phyloP scores from a whole-genome alignment of 1,140 invertebrate genomes.

The Nasonia vitripennis region DNA sequence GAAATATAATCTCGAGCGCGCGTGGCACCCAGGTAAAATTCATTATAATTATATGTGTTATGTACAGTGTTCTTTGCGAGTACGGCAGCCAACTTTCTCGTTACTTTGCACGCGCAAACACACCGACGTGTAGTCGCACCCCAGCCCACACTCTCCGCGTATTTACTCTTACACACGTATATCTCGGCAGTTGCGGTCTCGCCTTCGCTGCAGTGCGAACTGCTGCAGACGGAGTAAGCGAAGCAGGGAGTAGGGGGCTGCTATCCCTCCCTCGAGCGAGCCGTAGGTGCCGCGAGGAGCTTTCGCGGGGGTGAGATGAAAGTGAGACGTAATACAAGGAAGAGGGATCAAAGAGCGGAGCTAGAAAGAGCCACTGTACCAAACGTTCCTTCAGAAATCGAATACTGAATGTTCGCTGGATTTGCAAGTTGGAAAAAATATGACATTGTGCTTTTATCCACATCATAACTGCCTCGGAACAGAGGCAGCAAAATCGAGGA shows the following conservation, averaged over 20 bases:
- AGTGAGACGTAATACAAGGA: slow-evolving; percentile 50
- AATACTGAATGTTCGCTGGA: slow-evolving; percentile 55
- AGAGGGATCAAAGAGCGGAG: slow-evolving; percentile 53
- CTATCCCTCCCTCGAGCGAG: slow-evolving; percentile 11
- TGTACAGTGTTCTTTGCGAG: slow-evolving; percentile 51
- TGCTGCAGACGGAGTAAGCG: slow-evolving; percentile 23
- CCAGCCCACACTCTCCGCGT: neutral
- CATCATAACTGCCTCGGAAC: no score
- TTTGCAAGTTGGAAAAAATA: no score
- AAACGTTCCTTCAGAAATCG: slow-evolving; percentile 61
- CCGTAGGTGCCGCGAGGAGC: slow-evolving; percentile 43
- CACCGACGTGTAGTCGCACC: slow-evolving; percentile 1
- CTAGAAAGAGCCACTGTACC: slow-evolving; percentile 29
- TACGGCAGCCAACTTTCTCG: slow-evolving; percentile 51
- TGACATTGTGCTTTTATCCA: no score
- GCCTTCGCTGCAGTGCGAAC: slow-evolving; percentile 31
- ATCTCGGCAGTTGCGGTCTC: slow-evolving; percentile 51
- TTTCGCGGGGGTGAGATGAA: slow-evolving; percentile 49
- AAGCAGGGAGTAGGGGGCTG: neutral
- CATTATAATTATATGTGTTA: slow-evolving; percentile 50
- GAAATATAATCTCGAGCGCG: slow-evolving; percentile 47
- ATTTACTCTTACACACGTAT: slow-evolving; percentile 50
- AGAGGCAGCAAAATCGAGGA: no score
- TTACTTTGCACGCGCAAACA: slow-evolving; percentile 50
- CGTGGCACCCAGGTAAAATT: slow-evolving; percentile 38